A percentile compares a stretch with the other conserved stretches of the same genome.
Conservation (phyloP, 2,888 invertebrate species). For the Schizaphis graminum region DNA sequence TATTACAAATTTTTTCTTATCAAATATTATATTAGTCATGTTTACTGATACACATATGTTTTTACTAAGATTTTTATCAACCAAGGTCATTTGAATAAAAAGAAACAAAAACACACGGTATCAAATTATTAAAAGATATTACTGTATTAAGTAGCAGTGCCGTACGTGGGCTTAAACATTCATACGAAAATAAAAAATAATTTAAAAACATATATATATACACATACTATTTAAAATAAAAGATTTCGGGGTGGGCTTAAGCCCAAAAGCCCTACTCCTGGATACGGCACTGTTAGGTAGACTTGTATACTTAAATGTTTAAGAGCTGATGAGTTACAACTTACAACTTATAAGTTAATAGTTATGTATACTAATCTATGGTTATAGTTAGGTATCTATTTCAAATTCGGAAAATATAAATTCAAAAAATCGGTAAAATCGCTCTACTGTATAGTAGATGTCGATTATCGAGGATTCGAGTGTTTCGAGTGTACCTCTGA, state of each 20-base stretch:
- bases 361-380: no score
- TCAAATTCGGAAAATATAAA: not conserved
- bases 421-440: not conserved
- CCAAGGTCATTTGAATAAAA: slow-evolving; percentile 33
- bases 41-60: slow-evolving; percentile 55
- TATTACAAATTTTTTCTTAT: slow-evolving; percentile 40
- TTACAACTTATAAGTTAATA: not conserved
- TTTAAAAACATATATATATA: no score
- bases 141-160: not conserved
- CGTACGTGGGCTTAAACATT: no score
- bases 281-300: no score
- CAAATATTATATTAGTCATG: slow-evolving; percentile 22
- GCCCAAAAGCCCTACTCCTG: no score
- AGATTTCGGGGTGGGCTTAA: no score
- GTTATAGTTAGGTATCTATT: not conserved
- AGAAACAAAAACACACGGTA: slow-evolving; percentile 4
- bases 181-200: no score
- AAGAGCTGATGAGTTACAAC: not conserved
- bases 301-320: not conserved
- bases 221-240: no score
- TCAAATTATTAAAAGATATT: not conserved
- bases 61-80: slow-evolving; percentile 17
- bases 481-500: not conserved
- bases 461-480: not conserved
- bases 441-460: not conserved